phyloP scores from a whole-genome alignment of 2,113 vertebrate species.

The Bothrops jararaca region DNA sequence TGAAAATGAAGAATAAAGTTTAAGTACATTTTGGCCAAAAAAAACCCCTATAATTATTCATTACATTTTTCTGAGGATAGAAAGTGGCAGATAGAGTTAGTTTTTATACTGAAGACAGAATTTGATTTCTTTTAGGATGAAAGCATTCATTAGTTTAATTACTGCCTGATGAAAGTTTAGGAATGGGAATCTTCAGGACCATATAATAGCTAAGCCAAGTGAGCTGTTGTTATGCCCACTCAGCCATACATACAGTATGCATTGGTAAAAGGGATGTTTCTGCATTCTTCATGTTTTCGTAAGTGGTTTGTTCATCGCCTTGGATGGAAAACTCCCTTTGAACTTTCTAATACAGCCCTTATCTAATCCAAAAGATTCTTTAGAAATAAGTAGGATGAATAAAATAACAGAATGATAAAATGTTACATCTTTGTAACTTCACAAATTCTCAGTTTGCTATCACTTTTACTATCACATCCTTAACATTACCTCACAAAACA shows the following conservation, averaged over 20 bases:
- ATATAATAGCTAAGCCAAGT: background rate
- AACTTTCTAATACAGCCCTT: background rate
- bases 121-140: slow-evolving; percentile 1
- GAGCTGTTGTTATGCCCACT: background rate
- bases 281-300: background rate
- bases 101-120: slow-evolving; percentile 17
- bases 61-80: slow-evolving; percentile 1
- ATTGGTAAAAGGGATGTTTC: background rate
- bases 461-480: background rate
- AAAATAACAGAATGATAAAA: background rate
- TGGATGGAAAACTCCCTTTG: background rate
- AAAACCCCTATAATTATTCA: background rate
- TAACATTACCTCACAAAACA: background rate
- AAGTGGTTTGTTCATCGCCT: background rate
- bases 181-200: background rate
- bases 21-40: too few species aligned
- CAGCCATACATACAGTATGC: background rate
- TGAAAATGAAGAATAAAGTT: background rate
- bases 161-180: background rate
- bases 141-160: background rate
- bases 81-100: slow-evolving; percentile 18
- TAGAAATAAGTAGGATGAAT: background rate
- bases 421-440: background rate
- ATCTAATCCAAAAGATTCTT: background rate
- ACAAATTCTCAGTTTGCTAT: background rate